Percentiles rank a stretch among this genome's conserved stretches.
Conservation (phyloP, 2,888 invertebrate species). For the Rhingia rostrata region DNA sequence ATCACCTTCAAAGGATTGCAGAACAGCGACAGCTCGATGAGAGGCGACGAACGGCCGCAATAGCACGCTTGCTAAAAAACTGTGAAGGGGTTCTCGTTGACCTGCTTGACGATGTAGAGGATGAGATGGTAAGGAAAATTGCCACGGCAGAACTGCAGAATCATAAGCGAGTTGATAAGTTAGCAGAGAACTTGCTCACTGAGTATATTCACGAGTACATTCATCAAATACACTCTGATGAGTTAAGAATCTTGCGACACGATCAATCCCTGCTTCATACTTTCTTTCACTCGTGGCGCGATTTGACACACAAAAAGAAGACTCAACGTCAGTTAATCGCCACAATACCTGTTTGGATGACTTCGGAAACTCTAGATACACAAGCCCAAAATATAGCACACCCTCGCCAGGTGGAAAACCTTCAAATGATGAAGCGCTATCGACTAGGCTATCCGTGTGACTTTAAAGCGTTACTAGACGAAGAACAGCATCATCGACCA, state of each 20-base stretch:
- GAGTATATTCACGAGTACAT: conserved; percentile 79
- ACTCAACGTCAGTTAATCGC: conserved; percentile 84
- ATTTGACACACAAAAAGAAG: conserved; percentile 80
- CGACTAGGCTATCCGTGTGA: conserved; percentile 82
- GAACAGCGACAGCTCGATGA: conserved; percentile 38
- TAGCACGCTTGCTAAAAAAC: neutral
- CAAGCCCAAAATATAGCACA: conserved; percentile 81
- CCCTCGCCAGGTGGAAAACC: conserved; percentile 82
- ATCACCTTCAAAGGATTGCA: conserved; percentile 21
- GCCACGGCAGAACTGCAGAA: conserved; percentile 77
- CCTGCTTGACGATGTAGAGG: conserved; percentile 72
- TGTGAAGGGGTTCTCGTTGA: conserved; percentile 29
- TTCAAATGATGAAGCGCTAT: conserved; percentile 84
- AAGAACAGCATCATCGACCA: conserved; percentile 48
- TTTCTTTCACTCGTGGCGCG: conserved; percentile 84
- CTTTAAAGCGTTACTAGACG: conserved; percentile 76
- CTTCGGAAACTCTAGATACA: conserved; percentile 77
- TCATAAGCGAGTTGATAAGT: conserved; percentile 74
- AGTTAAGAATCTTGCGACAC: conserved; percentile 79
- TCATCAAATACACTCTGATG: conserved; percentile 79
- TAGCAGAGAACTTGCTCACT: conserved; percentile 65
- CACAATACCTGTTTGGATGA: conserved; percentile 85
- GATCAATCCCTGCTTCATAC: conserved; percentile 80
- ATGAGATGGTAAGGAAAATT: conserved; percentile 75
- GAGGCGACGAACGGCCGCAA: conserved; percentile 11